phyloP scores from a whole-genome alignment of 2,113 vertebrate species.

The Albula glossodonta region DNA sequence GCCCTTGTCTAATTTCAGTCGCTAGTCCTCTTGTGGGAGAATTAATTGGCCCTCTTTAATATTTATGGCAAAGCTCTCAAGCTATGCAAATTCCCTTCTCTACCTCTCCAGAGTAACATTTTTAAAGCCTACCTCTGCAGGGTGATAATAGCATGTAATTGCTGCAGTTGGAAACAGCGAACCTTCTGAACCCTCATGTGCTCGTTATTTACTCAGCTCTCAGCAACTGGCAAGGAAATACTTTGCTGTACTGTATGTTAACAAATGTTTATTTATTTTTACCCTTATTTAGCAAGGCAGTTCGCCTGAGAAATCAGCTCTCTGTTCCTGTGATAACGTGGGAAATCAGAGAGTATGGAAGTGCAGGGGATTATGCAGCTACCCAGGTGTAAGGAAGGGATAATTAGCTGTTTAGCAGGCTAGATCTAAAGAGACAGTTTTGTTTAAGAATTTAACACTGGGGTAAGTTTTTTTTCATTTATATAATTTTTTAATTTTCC shows the following conservation, averaged over 20 bases:
- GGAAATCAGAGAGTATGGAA: too few relatives aligned
- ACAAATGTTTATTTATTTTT: not conserved
- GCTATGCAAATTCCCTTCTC: constrained; percentile 3
- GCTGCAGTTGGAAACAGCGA: not conserved
- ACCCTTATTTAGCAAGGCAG: too few relatives aligned
- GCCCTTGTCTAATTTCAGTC: not conserved
- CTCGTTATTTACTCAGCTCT: not conserved
- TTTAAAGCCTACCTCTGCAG: not conserved
- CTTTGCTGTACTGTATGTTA: not conserved
- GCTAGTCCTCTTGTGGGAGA: not conserved
- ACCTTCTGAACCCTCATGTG: not conserved
- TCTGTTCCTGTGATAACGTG: too few relatives aligned
- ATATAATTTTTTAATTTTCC: too few relatives aligned
- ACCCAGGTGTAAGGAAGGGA: too few relatives aligned
- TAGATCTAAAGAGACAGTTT: too few relatives aligned
- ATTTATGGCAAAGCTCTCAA: not conserved
- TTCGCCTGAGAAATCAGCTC: too few relatives aligned
- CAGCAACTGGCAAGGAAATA: not conserved
- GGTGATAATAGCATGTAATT: constrained; percentile 1
- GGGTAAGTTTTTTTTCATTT: too few relatives aligned
- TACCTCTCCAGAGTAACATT: not conserved
- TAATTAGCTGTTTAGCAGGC: too few relatives aligned
- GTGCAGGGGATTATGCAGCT: too few relatives aligned
- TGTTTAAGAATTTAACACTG: too few relatives aligned
- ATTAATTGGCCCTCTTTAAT: constrained; percentile 2